phyloP scores from a whole-genome alignment of 2,888 invertebrate genomes.

The Drosophila differens region DNA sequence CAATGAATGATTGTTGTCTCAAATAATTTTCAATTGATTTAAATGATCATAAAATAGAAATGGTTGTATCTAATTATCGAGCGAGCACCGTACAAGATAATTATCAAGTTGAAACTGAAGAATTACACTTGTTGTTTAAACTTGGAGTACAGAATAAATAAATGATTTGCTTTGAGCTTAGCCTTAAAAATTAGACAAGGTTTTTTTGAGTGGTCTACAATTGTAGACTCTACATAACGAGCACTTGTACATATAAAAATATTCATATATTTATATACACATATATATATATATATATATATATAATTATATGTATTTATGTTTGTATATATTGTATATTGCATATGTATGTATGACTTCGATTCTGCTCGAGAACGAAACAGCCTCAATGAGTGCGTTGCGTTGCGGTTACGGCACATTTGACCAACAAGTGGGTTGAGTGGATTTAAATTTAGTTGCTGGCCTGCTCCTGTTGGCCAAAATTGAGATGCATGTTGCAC shows the following conservation, averaged over 20 bases:
- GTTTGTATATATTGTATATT: slow-evolving; percentile 8
- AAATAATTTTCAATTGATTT: background rate
- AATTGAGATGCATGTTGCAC: slow-evolving; percentile 84
- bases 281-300: slow-evolving; percentile 8
- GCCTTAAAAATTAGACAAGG: slow-evolving; percentile 23
- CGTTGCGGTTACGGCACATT: slow-evolving; percentile 43
- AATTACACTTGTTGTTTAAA: slow-evolving; percentile 15
- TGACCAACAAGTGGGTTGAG: slow-evolving; percentile 9
- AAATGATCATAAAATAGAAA: background rate
- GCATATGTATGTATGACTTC: slow-evolving; percentile 23
- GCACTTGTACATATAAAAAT: slow-evolving; percentile 11
- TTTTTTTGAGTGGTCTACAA: slow-evolving; percentile 26
- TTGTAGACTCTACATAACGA: slow-evolving; percentile 34
- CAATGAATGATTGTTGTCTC: background rate
- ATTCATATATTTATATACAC: background rate
- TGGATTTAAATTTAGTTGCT: slow-evolving; percentile 12
- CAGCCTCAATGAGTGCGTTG: slow-evolving; percentile 53
- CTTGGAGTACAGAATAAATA: slow-evolving; percentile 17
- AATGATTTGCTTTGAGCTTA: slow-evolving; percentile 39
- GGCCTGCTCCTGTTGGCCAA: slow-evolving; percentile 57
- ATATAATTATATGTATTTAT: slow-evolving; percentile 11
- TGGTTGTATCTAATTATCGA: background rate
- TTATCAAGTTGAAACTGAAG: slow-evolving; percentile 11
- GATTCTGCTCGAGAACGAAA: slow-evolving; percentile 49
- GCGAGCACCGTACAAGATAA: background rate